Conservation (phyloP, 1,140 invertebrate species). For the Caerostris extrusa region DNA sequence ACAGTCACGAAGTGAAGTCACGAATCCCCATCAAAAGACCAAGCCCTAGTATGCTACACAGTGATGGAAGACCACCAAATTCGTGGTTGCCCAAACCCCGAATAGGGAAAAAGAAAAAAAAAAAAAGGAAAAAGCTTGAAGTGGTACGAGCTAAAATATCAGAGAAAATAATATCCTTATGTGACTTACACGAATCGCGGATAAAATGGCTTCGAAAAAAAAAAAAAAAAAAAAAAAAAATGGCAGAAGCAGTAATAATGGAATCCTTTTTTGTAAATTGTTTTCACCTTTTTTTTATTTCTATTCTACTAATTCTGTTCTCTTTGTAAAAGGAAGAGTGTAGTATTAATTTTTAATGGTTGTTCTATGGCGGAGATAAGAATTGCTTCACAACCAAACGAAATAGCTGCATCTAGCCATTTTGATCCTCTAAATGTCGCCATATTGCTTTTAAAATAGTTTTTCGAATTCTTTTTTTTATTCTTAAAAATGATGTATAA, state of each 20-base stretch:
- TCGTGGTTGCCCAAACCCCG: conserved; percentile 11
- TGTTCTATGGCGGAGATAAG: neutral
- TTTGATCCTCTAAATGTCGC: no score
- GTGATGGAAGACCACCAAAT: conserved; percentile 63
- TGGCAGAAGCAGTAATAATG: neutral
- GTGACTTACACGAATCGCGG: conserved; percentile 27
- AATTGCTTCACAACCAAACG: no score
- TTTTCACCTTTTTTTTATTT: conserved; percentile 18
- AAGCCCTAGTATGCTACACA: conserved; percentile 6
- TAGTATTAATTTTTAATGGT: conserved; percentile 18
- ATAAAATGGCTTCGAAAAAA: no score
- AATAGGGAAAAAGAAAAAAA: neutral
- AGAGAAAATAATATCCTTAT: conserved; percentile 45
- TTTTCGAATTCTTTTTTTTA: no score
- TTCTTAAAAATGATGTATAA: no score
- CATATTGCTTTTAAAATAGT: no score
- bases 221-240: neutral
- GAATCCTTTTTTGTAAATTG: conserved; percentile 61
- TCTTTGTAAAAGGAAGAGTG: neutral
- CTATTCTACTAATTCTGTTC: neutral
- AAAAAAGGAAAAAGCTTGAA: neutral
- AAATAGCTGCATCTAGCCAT: no score
- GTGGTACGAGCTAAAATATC: neutral
- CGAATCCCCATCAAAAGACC: conserved; percentile 72
- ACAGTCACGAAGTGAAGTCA: conserved; percentile 59